Percentiles rank a stretch among this genome's conserved stretches.
Evolutionary conservation across 37 sponge, comb jelly and placozoan species (phyloP).

Genomic region (Chondrilla cf. caribensis): DNA sequence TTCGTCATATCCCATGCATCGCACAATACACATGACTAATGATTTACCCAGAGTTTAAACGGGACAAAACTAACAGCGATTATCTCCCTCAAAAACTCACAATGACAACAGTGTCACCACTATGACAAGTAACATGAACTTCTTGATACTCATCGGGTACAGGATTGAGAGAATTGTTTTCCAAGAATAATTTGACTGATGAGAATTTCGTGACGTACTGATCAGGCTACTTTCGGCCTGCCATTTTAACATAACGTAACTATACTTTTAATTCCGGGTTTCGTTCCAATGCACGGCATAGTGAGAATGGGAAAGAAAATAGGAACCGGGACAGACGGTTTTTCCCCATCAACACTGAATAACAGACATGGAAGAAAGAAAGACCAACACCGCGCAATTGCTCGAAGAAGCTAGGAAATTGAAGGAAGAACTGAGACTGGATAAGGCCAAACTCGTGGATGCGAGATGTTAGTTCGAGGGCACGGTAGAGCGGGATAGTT

Average conservation of each 20-base stretch:
- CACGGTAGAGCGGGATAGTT: too few relatives aligned
- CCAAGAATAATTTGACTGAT: background rate
- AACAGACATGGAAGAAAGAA: background rate
- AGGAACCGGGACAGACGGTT: too few relatives aligned
- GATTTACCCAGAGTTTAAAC: too few relatives aligned
- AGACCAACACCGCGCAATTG: background rate
- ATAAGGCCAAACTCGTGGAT: conserved; percentile 8
- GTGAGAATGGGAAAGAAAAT: too few relatives aligned
- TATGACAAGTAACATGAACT: background rate
- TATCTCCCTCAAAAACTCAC: background rate
- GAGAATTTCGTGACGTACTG: background rate
- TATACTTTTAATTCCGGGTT: too few relatives aligned
- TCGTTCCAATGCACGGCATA: too few relatives aligned
- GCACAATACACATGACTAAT: too few relatives aligned
- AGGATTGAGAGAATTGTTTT: background rate
- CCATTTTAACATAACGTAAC: conserved; percentile 19
- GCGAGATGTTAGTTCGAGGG: background rate
- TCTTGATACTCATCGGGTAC: background rate
- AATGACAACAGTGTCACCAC: background rate
- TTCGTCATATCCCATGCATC: too few relatives aligned
- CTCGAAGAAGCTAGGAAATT: conserved; percentile 8
- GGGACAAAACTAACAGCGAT: too few relatives aligned
- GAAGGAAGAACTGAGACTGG: conserved; percentile 6
- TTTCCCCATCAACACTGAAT: too few relatives aligned
- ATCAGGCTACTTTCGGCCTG: background rate